Evolutionary conservation across 2,113 vertebrate genomes (phyloP), one percentile per base, ranked within the genome.

Genomic region (Epinephelus lanceolatus): DNA sequence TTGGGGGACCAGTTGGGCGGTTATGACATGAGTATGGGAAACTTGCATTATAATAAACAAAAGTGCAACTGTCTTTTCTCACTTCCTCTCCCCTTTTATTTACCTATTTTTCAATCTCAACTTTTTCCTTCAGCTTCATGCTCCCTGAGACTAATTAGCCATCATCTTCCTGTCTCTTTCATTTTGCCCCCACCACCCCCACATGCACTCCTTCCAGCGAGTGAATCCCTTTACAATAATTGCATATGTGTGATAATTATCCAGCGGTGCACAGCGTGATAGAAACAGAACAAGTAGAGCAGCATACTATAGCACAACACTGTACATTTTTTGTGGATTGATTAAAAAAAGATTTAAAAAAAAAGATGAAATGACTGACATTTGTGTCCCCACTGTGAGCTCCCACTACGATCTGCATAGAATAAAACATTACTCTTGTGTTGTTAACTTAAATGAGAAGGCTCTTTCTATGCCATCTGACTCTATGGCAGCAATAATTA

Each of bases 141-240:
- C 62, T 91, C 77, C 87, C 67, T 77, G 86, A 89, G 83, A 92
- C 88, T 88, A 91, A 94, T 94, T 94, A 94, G 27, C 61, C 17
- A 15, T 82, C 71, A 74, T 72, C 73, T 76, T 84, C 73, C 73
- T 67, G 25, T 81, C 56, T 66, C 45, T 78, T 88, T 88, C 65
- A 73, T 75, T 88, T 83, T 68, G 9, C 60, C 68, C 60, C 74
- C 69, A 63, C 87, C 86, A 52, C 86, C 80, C 61, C 67, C 89
- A 70, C 86, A 78, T 40, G n/a, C 62, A 47, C 78, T 71, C 53
- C 53, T 76, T 71, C 74, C 25, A 61, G 71, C 68, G 61, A 75
- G 21, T 67, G 52, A 90, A 60, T 91, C 90, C 80, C 87, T 47
- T 67, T 86, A 68, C 82, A 80, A 69, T 69, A 70, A 89, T 78